These are phyloP conservation scores for Zaprionus lachaisei DNA, from an alignment of 1,140 invertebrate genomes.

Conservation along the genomic window DNA sequence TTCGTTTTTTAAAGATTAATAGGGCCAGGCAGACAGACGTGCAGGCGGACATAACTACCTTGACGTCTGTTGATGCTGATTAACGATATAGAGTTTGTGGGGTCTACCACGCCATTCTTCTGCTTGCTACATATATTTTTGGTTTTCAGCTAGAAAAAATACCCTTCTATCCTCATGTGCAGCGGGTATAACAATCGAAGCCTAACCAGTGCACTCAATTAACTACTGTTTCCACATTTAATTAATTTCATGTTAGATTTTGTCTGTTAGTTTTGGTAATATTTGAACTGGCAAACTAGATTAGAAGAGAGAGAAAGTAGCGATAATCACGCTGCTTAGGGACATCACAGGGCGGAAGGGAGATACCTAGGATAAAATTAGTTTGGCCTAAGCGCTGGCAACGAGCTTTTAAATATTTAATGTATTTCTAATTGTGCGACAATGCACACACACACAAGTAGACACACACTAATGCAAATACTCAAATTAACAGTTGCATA, in stretches of 20 bases:
- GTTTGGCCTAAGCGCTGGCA: constrained; percentile 38
- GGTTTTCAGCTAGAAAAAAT: too few species aligned
- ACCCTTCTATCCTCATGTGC: too few species aligned
- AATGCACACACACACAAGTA: constrained; percentile 33
- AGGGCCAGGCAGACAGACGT: too few species aligned
- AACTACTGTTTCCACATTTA: constrained; percentile 42
- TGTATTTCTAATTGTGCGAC: constrained; percentile 73
- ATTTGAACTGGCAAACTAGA: constrained; percentile 16
- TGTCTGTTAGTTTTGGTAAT: constrained; percentile 26
- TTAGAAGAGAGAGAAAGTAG: neutral
- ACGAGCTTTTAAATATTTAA: constrained; percentile 73
- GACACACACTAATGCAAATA: constrained; percentile 34
- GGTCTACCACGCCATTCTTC: too few species aligned
- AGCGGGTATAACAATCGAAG: neutral
- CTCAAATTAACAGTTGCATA: constrained; percentile 33
- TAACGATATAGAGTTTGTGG: too few species aligned
- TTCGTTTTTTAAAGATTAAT: too few species aligned
- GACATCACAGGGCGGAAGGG: neutral
- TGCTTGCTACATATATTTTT: too few species aligned
- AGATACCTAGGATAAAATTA: constrained; percentile 29
- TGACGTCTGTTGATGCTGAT: too few species aligned
- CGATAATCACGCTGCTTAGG: neutral
- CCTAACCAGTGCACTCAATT: neutral
- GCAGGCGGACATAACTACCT: too few species aligned
- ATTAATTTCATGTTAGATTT: constrained; percentile 42